Evolutionary conservation across 2,888 invertebrate species (phyloP), one percentile per base, ranked within the genome.

Genomic region (Caenorhabditis sp.): DNA sequence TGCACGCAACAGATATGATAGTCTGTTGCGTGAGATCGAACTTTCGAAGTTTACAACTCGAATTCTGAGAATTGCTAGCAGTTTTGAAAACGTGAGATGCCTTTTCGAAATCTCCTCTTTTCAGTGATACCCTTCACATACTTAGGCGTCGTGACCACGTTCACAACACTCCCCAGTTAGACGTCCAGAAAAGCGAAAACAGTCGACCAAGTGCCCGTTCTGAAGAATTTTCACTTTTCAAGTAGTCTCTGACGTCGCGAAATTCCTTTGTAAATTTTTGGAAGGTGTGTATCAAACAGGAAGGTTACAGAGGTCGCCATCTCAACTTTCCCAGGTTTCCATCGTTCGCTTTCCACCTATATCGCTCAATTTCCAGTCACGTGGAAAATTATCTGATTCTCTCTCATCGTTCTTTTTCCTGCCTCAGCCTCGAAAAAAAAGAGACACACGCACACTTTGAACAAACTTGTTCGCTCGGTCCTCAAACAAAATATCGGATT

Each of bases 401-500:
- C 38, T 22, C 38, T 59, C 38, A 2, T 59, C 38, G 4, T n/a
- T n/a, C 14, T 59, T 14, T 26, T 49, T 49, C 19, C 4, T 49
- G 19, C 19, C 49, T 19, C n/a, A 22, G 6, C 49, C 6, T 22
- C 7, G 49, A n/a, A 5, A 47, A 47, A 47, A 47, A 47, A 19
- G 49, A n/a, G 49, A 49, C 49, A 64, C 41, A 41, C 41, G 26
- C 19, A 6, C n/a, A n/a, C n/a, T n/a, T n/a, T n/a, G 16, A 64
- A 44, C 41, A 49, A 31, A 47, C 49, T 47, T 66, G 66, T 66
- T 49, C 49, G 16, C n/a, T 47, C 31, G 24, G 31, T 51, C 51
- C 31, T 54, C 56, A 16, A 35, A 49, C 19, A 28, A 73, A 59
- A 58, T 47, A 59, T 58, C 44, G 61, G 61, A 73, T 73, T 73